Evolutionary conservation across 2,113 vertebrate genomes (phyloP), one percentile per base, ranked within the genome.

Genomic region (Brachirus orientalis): DNA sequence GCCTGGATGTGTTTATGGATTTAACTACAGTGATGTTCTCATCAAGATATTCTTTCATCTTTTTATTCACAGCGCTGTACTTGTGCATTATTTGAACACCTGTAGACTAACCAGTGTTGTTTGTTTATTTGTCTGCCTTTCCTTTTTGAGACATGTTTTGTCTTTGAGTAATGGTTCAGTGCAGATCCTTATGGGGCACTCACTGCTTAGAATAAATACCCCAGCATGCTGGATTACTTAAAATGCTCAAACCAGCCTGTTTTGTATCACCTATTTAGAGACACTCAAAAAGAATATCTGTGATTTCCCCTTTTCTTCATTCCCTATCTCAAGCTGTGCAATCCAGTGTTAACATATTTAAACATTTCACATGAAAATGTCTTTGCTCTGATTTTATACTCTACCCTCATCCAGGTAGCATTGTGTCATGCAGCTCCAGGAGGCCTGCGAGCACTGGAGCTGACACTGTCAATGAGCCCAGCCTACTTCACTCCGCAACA

Each of bases 391-490:
- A 35, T 6, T 7, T 63, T 11, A n/a, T n/a, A n/a, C n/a, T n/a
- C n/a, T 43, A 1, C 14, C 37, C 19, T 77, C 17, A 9, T 81
- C 41, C 79, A 92, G 92, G 86, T 79, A 63, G 45, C 67, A 36
- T 82, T 81, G 84, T 86, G 88, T 88, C 87, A 94, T 93, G 93
- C 89, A 84, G 86, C 86, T 90, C 72, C 83, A 90, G 88, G 86
- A 91, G 79, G 75, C 86, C 69, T 1, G 56, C 58, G 77, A 80
- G 64, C 67, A 67, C 43, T 82, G 89, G 80, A 92, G 93, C 91
- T 93, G 93, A 94, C 91, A 72, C 87, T 77, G 75, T 88, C 83
- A 83, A 90, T 82, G 57, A 87, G 84, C 81, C 59, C 69, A 48
- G 75, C 66, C 68, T 48, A 45, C 75, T 72, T 69, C 13, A 63